Base-by-base conservation (phyloP, 2,797 vertebrate species). In the Cynodonichthys magdalenae region DNA sequence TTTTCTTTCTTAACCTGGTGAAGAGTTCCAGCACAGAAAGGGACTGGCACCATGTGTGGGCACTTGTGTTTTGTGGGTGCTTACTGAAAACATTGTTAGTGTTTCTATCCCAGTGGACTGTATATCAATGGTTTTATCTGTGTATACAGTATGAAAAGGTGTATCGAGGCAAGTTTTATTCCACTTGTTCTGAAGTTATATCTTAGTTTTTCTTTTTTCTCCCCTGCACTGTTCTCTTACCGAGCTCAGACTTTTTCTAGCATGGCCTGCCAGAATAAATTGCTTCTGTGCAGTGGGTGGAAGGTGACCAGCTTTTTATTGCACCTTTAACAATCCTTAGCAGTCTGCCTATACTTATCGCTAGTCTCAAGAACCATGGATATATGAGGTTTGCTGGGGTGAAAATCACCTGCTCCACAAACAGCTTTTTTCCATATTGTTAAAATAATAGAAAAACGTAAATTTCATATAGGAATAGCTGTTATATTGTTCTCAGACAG, bases 1-100 rank as follows among this genome's bases (percentile, higher is more conserved):
- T 66, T 86, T 81, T 76, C 49, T 69, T 81, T 89, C 75, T 56
- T 48, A 67, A 69, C 77, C 64, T 69, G 55, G 56, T 77, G 59
- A 64, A 75, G 66, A 81, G 74, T 53, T 20, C 29, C 29, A 57
- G 59, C 63, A 19, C 34, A 39, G 36, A 44, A 53, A 56, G 75
- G 34, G 11, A 6, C 66, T 65, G 52, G 46, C 20, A 64, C 28
- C 77, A 36, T 76, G 20, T 10, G 31, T 10, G 44, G 51, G 47
- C 15, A 39, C 48, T 66, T 59, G 59, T 77, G 62, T 64, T 61
- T n/a, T 34, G 39, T 39, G 14, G 50, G 31, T 50, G 41, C 6
- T 10, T 63, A 29, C 39, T 48, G 46, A 71, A 73, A 2, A 20
- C 34, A 49, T 11, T 39, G n/a, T 64, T 53, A 1, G 5, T 15